Evolutionary conservation across 2,113 vertebrate genomes (phyloP).

Genomic region (Oryzias javanicus): DNA sequence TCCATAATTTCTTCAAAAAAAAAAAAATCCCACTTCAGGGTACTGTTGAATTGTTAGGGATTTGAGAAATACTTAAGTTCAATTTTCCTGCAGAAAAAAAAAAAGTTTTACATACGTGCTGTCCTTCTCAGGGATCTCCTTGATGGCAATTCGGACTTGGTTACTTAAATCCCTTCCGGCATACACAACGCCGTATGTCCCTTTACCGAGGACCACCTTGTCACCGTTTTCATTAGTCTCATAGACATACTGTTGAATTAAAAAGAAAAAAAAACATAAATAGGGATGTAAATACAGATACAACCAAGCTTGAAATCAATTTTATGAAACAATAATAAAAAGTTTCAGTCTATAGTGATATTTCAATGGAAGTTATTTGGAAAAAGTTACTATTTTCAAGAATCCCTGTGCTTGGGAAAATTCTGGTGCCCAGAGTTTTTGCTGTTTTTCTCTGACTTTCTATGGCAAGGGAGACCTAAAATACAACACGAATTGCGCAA

Average conservation of each 20-base stretch:
- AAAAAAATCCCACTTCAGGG: constrained; percentile 16
- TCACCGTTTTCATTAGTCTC: constrained; percentile 82
- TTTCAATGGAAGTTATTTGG: background rate
- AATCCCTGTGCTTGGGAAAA: background rate
- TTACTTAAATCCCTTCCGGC: constrained; percentile 87
- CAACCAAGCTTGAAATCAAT: constrained; percentile 10
- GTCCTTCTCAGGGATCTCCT: constrained; percentile 91
- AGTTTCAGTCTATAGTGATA: background rate
- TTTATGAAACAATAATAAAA: constrained; percentile 4
- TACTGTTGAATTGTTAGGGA: constrained; percentile 6
- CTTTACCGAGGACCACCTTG: constrained; percentile 86
- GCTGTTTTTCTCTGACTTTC: constrained; percentile 2
- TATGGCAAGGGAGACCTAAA: constrained; percentile 15
- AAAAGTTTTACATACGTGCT: constrained; percentile 75
- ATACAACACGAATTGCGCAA: background rate
- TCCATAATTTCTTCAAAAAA: constrained; percentile 20
- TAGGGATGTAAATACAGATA: background rate
- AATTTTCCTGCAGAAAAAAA: background rate
- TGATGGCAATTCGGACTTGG: constrained; percentile 91
- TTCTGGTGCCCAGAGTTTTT: background rate
- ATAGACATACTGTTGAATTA: constrained; percentile 80
- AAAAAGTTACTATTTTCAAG: background rate
- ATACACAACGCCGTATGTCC: constrained; percentile 89
- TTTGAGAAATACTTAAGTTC: constrained; percentile 5
- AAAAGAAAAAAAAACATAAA: background rate